Percentiles rank a stretch among this genome's conserved stretches.
These are phyloP conservation scores for Pelobates fuscus DNA, from an alignment of 2,113 vertebrate species.

Conservation along the genomic window DNA sequence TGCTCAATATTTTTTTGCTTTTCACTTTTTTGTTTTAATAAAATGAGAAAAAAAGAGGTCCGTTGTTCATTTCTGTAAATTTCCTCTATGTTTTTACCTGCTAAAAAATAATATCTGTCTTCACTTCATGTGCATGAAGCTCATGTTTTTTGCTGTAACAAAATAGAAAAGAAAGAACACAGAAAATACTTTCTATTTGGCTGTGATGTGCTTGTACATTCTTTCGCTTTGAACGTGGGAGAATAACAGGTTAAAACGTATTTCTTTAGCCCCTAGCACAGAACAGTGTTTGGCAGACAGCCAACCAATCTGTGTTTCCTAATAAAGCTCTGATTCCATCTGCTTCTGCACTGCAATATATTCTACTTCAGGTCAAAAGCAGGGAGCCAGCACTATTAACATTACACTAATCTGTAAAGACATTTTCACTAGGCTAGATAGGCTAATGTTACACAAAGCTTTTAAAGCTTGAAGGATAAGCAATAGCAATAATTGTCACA, in stretches of 20 bases:
- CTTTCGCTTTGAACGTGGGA: slow-evolving; percentile 12
- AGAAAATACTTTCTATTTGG: background rate
- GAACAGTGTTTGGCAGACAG: slow-evolving; percentile 60
- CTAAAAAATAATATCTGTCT: slow-evolving; percentile 34
- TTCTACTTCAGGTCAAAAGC: slow-evolving; percentile 80
- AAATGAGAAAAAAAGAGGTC: slow-evolving; percentile 47
- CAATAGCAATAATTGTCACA: slow-evolving; percentile 65
- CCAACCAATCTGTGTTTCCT: slow-evolving; percentile 70
- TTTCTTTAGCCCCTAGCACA: slow-evolving; percentile 52
- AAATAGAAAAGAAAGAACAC: slow-evolving; percentile 49
- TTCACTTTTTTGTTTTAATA: background rate
- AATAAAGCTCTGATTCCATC: slow-evolving; percentile 72
- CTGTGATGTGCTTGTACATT: slow-evolving; percentile 40
- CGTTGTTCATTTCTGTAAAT: slow-evolving; percentile 46
- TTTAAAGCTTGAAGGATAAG: slow-evolving; percentile 70
- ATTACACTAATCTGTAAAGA: slow-evolving; percentile 82
- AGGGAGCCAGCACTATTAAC: slow-evolving; percentile 74
- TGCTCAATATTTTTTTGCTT: background rate
- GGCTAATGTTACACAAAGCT: slow-evolving; percentile 75
- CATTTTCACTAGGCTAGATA: slow-evolving; percentile 76
- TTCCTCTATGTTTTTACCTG: slow-evolving; percentile 54
- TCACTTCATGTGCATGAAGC: slow-evolving; percentile 46
- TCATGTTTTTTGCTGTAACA: slow-evolving; percentile 50
- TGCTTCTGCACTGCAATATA: slow-evolving; percentile 70
- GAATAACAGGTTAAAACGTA: slow-evolving; percentile 45